Evolutionary conservation across 2,888 invertebrate genomes (phyloP).

Genomic region (Labia minor): DNA sequence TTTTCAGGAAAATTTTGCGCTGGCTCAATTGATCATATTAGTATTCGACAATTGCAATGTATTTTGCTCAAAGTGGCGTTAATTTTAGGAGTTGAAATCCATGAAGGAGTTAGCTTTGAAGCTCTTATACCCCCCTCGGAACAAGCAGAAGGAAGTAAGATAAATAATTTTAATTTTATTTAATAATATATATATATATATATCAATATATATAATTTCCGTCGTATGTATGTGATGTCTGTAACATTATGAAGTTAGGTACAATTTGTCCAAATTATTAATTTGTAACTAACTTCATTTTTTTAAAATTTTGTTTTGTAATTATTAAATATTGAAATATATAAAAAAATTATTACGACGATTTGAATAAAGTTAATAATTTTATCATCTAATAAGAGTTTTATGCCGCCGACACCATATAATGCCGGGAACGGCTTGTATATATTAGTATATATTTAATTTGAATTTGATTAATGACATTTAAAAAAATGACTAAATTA

Average conservation of each 20-base stretch:
- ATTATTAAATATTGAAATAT: too few relatives aligned
- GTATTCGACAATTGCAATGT: conserved; percentile 92
- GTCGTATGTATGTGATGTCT: too few relatives aligned
- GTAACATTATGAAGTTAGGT: too few relatives aligned
- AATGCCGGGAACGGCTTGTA: conserved; percentile 2
- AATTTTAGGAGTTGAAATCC: conserved; percentile 87
- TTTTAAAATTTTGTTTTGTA: too few relatives aligned
- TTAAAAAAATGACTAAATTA: background rate
- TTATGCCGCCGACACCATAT: conserved; percentile 54
- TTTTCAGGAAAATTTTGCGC: conserved; percentile 80
- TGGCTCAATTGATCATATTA: conserved; percentile 95
- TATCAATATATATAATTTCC: too few relatives aligned
- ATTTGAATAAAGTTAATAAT: too few relatives aligned
- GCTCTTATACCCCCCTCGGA: conserved; percentile 65
- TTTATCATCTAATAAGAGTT: too few relatives aligned
- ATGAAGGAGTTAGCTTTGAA: conserved; percentile 86
- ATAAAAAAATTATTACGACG: too few relatives aligned
- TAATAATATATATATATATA: too few relatives aligned
- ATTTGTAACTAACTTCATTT: too few relatives aligned
- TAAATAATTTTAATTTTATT: conserved; percentile 25
- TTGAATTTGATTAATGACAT: too few relatives aligned
- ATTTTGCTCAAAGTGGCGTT: conserved; percentile 91
- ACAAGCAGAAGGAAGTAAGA: conserved; percentile 46
- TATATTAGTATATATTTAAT: background rate
- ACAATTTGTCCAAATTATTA: too few relatives aligned